Base-by-base conservation (phyloP, 2,113 vertebrate genomes). In the Lathamus discolor region DNA sequence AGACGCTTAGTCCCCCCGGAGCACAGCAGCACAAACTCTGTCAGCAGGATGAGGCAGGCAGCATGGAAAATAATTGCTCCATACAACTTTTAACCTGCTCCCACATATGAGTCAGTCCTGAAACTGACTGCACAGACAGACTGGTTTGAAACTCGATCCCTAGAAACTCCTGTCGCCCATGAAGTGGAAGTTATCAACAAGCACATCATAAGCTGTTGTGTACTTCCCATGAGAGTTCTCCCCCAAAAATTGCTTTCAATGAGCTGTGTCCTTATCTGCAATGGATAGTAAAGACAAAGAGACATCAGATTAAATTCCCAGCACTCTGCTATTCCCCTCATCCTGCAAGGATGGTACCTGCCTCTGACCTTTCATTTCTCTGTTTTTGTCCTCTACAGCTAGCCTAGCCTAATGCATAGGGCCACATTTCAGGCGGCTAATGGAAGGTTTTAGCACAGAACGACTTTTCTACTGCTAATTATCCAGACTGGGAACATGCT, bases 51-150 rank as follows among this genome's bases (percentile, higher is more conserved):
- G 10, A 88, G 66, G 48, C 52, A 84, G 61, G 51, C 1, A 5
- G 39, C 52, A 64, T 25, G 48, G 44, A 87, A 95, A 92, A 27
- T 17, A 83, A 93, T 72, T 82, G 52, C 35, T 95, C 84, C 77
- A 44, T 18, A 48, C 12, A 63, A 49, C 49, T 80, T 93, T 48
- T 66, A 83, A 95, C 62, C 39, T 55, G 62, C 9, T 89, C 48
- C 77, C 57, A 79, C 11, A 35, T 66, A 49, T 17, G 44, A 91
- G 57, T 86, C 68, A 74, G 54, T 31, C 43, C 86, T 86, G 86
- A 93, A 92, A 86, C 66, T 6, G 41, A 88, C 48, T 61, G 73
- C 2, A 4, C 80, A 72, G 29, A 54, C 43, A 86, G 43, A 92
- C 1, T 68, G 73, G 46, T 75, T 72, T 64, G 66, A 82, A 91